Evolutionary conservation across 2,888 invertebrate genomes (phyloP).

Genomic region (Nomada fucata): DNA sequence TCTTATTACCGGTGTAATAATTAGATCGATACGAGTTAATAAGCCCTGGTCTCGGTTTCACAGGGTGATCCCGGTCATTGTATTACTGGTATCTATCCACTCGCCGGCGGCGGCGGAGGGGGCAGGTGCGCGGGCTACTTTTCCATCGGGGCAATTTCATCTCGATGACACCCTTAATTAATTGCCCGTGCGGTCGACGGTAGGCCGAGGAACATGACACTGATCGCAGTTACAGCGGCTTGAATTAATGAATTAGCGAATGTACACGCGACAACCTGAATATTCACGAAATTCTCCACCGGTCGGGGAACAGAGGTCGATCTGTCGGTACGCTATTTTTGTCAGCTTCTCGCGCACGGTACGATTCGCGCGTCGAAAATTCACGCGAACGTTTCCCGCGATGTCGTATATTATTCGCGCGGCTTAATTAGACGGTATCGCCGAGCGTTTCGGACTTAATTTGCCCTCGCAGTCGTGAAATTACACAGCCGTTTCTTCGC

Average conservation of each 20-base stretch:
- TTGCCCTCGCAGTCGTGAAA: no score
- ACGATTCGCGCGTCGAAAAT: no score
- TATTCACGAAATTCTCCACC: neutral
- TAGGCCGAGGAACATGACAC: neutral
- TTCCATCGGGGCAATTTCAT: constrained; percentile 11
- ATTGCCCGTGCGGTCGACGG: neutral
- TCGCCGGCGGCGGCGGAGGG: constrained; percentile 10
- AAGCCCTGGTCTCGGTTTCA: neutral
- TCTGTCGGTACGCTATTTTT: no score
- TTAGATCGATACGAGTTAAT: constrained; percentile 47
- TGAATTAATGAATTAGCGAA: neutral
- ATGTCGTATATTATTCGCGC: no score
- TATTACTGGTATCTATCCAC: constrained; percentile 9
- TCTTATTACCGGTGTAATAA: constrained; percentile 57
- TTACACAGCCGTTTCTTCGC: no score
- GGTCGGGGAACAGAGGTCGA: neutral
- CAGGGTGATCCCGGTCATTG: constrained; percentile 20
- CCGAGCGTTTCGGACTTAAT: no score
- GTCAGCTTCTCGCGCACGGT: no score
- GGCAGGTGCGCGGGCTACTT: neutral
- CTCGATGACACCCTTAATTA: constrained; percentile 16
- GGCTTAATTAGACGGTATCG: no score
- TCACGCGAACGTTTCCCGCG: no score
- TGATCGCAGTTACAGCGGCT: neutral
- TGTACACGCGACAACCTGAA: neutral